Percentiles rank a stretch among this genome's conserved stretches.
These are phyloP conservation scores for Palythoa caribaeorum DNA, from an alignment of 92 coral and sea anemone species.

Conservation along the genomic window DNA sequence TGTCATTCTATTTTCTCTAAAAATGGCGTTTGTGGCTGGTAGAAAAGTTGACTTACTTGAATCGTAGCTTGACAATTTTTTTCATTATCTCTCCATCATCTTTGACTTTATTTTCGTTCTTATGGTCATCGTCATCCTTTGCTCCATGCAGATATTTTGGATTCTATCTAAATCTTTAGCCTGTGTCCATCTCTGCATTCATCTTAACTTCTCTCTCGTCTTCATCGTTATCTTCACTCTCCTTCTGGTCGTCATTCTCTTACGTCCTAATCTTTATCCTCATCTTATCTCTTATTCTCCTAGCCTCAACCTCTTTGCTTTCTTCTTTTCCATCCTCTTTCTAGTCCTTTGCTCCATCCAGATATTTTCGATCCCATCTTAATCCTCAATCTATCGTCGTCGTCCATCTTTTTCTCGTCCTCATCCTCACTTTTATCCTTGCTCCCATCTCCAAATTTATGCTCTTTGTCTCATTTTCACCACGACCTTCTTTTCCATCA, in stretches of 20 bases:
- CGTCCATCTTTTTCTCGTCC: neutral
- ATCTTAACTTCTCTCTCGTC: neutral
- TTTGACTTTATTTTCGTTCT: neutral
- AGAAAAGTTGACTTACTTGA: too few relatives aligned
- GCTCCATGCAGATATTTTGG: too few relatives aligned
- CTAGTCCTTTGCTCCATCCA: neutral
- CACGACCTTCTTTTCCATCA: neutral
- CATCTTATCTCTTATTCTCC: neutral
- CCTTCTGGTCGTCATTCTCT: neutral
- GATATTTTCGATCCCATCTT: too few relatives aligned
- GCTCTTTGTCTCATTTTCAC: neutral
- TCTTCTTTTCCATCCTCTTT: neutral
- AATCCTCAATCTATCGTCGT: too few relatives aligned
- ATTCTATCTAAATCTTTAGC: neutral
- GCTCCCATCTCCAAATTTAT: neutral
- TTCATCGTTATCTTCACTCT: neutral
- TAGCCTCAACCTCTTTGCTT: neutral
- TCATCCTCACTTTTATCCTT: neutral
- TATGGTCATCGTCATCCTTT: neutral
- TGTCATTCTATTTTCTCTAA: neutral
- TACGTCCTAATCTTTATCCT: neutral
- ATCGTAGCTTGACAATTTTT: neutral
- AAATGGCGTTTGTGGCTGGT: too few relatives aligned
- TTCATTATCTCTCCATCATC: neutral
- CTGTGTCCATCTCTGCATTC: neutral